Conservation (phyloP, 2,888 invertebrate genomes). For the Dolichomitus sp. region DNA sequence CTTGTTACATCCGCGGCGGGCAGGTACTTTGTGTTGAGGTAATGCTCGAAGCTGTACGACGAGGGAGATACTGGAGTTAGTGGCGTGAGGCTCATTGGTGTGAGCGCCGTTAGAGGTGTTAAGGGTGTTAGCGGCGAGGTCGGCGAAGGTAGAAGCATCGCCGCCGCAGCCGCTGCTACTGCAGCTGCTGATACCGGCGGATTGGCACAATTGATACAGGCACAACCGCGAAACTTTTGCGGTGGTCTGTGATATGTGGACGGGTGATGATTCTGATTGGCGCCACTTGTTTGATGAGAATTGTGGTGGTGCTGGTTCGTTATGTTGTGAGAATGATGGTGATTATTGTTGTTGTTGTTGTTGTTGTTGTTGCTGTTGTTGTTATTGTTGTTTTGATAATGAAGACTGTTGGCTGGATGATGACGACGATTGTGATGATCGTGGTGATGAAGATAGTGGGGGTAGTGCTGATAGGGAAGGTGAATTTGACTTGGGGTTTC, state of each 20-base stretch:
- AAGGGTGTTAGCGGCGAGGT: slow-evolving; percentile 87
- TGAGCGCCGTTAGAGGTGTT: slow-evolving; percentile 85
- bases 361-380: slow-evolving; percentile 68
- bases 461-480: slow-evolving; percentile 62
- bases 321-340: slow-evolving; percentile 75
- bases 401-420: slow-evolving; percentile 83
- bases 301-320: slow-evolving; percentile 67
- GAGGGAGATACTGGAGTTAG: slow-evolving; percentile 87
- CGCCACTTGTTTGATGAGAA: slow-evolving; percentile 76
- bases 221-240: slow-evolving; percentile 69
- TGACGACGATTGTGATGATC: slow-evolving; percentile 74
- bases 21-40: slow-evolving; percentile 89
- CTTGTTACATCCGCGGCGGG: slow-evolving; percentile 89
- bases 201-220: slow-evolving; percentile 68
- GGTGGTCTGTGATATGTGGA: slow-evolving; percentile 75
- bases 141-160: slow-evolving; percentile 86
- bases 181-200: slow-evolving; percentile 68
- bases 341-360: slow-evolving; percentile 72
- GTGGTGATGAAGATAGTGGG: slow-evolving; percentile 69
- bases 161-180: slow-evolving; percentile 81
- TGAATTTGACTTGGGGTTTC: slow-evolving; percentile 65
- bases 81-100: slow-evolving; percentile 86
- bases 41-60: slow-evolving; percentile 89
- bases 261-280: slow-evolving; percentile 71
- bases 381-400: slow-evolving; percentile 72